phyloP scores from a whole-genome alignment of 2,797 vertebrate genomes.

The Pempheris klunzingeri region DNA sequence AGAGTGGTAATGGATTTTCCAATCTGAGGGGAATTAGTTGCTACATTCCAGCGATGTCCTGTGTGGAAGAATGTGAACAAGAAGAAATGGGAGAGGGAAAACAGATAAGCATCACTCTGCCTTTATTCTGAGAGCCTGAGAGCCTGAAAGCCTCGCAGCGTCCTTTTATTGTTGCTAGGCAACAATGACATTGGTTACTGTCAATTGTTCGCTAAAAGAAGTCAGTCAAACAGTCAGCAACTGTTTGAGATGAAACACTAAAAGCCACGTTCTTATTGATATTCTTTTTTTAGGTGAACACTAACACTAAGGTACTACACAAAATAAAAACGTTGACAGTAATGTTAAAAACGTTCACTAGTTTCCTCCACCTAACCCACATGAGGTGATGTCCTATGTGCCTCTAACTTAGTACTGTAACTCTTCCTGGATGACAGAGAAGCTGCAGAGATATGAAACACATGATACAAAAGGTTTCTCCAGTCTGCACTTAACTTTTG shows the following conservation, averaged over 20 bases:
- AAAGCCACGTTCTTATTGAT: background rate
- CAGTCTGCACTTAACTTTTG: background rate
- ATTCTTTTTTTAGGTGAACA: background rate
- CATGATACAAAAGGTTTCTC: background rate
- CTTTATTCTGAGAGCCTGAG: constrained; percentile 7
- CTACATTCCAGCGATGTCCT: constrained; percentile 7
- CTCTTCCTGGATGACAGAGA: background rate
- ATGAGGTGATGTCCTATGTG: background rate
- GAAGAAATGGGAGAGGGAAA: background rate
- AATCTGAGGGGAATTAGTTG: constrained; percentile 48
- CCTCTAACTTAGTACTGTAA: background rate
- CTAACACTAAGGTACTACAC: no score
- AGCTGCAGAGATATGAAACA: background rate
- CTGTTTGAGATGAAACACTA: constrained; percentile 26
- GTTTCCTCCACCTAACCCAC: background rate
- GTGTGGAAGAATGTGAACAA: background rate
- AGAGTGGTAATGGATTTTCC: constrained; percentile 50
- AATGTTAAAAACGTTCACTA: background rate
- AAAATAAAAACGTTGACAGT: no score
- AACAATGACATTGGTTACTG: constrained; percentile 34
- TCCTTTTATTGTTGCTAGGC: constrained; percentile 34
- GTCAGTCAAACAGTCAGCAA: constrained; percentile 19
- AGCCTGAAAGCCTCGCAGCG: background rate
- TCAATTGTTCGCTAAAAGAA: constrained; percentile 8
- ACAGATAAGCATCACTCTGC: background rate